Base-by-base conservation (phyloP, 2,797 vertebrate species). In the Chloroceryle amazona region DNA sequence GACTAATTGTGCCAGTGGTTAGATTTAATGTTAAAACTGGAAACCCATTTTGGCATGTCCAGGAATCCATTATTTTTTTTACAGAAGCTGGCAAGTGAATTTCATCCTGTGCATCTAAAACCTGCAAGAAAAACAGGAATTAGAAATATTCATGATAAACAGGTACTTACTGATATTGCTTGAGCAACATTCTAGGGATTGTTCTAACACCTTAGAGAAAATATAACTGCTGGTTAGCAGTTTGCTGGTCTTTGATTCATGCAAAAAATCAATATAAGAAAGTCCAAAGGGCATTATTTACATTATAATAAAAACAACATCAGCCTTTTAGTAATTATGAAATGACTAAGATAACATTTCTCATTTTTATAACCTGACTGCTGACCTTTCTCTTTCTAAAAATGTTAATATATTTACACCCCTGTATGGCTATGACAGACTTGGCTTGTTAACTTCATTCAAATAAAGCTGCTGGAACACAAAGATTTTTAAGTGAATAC, bases 21-120 rank as follows among this genome's bases (percentile, higher is more conserved):
- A 97, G 84, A 90, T 98, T 97, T 94, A 98, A 86, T 23, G 98
- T 98, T 95, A 98, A 88, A 70, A 98, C 86, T 58, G 98, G 98
- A 91, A 98, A 98, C 7, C 98, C 98, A 63, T 81, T 84, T 90
- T 98, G 98, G 73, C 97, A 94, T 33, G 98, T 98, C 98, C 98
- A 98, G 9, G 97, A 96, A 81, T 98, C 98, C 98, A 98, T 98
- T 94, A 98, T 98, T 63, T 84, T 72, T 95, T 98, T 98, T 79
- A 98, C 72, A 89, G 98, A 65, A 78, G 97, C 86, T 91, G 98
- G 98, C 93, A 98, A 94, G 18, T 96, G 86, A 92, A 98, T 79
- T 93, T 96, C 89, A 96, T 95, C 93, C 94, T 98, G 98, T 82
- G 96, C 84, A 96, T 98, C 98, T 94, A 98, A 1, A 2, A 96